Base-by-base conservation (phyloP, 2,113 vertebrate genomes). In the Grammatotria lemairii region DNA sequence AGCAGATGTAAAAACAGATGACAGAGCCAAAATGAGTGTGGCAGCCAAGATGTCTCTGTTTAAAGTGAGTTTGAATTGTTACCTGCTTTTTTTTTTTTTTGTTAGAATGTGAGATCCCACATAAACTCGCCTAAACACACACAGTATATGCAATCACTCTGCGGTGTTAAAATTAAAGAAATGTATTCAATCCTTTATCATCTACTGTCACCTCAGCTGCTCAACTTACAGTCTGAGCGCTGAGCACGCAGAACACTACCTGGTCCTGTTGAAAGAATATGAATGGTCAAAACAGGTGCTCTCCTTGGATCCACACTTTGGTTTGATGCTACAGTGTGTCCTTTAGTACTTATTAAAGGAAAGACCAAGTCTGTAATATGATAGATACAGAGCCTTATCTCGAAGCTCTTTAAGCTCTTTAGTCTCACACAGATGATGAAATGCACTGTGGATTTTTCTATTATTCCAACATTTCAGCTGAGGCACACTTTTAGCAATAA, bases 21-120 rank as follows among this genome's bases (percentile, higher is more conserved):
- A 95, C 88, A 85, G 95, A 96, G 95, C 97, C 88, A 95, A 96
- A 58, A 96, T 97, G 96, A 97, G 96, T 7, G 96, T 97, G 31
- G 96, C 97, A 26, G 96, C 96, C 94, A 97, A 97, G 96, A 97
- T 97, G 97, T 97, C 96, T 91, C 94, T 97, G 93, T 97, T 97
- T 90, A 97, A 96, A 95, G 97, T 95, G 83, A 92, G 94, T 95
- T 79, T 45, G n/a, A 28, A 3, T 40, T 82, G 49, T 40, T 60
- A 88, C 70, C 70, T 79, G 82, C 9, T 80, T 42, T 21, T 28
- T 33, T 42, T 21, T 28, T 33, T 33, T 54, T 87, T 53, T 65
- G 4, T 84, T 28, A 47, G 38, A 38, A 49, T 40, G 42, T 31
- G 26, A 45, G 21, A 11, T 75, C 11, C 31, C 8, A n/a, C 9